phyloP scores from a whole-genome alignment of 2,888 invertebrate genomes.

The Nebria brevicollis region DNA sequence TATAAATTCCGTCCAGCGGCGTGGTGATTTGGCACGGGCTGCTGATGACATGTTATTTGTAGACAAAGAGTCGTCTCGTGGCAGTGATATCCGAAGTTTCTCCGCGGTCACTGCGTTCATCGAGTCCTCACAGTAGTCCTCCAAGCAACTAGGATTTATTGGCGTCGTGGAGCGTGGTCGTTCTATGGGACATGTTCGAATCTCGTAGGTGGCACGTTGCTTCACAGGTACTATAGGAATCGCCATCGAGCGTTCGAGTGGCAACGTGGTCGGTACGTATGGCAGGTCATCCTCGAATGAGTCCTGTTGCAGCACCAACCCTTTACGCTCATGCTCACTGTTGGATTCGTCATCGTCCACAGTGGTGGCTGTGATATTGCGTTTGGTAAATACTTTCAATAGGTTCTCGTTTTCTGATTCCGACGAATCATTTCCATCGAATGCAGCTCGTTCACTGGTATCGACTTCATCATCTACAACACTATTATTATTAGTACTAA shows the following conservation, averaged over 20 bases:
- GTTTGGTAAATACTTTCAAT: slow-evolving; percentile 54
- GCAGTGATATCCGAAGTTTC: slow-evolving; percentile 77
- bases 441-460: slow-evolving; percentile 27
- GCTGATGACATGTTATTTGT: slow-evolving; percentile 52
- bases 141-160: slow-evolving; percentile 75
- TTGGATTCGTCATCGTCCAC: slow-evolving; percentile 24
- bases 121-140: slow-evolving; percentile 72
- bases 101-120: slow-evolving; percentile 59
- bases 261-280: slow-evolving; percentile 89
- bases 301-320: slow-evolving; percentile 81
- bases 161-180: slow-evolving; percentile 79
- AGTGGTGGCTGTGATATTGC: slow-evolving; percentile 42
- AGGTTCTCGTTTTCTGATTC: slow-evolving; percentile 81
- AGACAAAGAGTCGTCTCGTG: slow-evolving; percentile 69
- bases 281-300: slow-evolving; percentile 89
- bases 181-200: slow-evolving; percentile 77
- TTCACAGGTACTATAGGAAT: slow-evolving; percentile 84
- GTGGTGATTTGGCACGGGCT: slow-evolving; percentile 54
- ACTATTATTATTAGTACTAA: background rate
- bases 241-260: slow-evolving; percentile 83
- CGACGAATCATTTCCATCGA: slow-evolving; percentile 69
- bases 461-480: slow-evolving; percentile 25
- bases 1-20: slow-evolving; percentile 43
- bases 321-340: slow-evolving; percentile 75
- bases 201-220: slow-evolving; percentile 71